phyloP scores from a whole-genome alignment of 2,888 invertebrate species.

The Stenotaenia linearis region DNA sequence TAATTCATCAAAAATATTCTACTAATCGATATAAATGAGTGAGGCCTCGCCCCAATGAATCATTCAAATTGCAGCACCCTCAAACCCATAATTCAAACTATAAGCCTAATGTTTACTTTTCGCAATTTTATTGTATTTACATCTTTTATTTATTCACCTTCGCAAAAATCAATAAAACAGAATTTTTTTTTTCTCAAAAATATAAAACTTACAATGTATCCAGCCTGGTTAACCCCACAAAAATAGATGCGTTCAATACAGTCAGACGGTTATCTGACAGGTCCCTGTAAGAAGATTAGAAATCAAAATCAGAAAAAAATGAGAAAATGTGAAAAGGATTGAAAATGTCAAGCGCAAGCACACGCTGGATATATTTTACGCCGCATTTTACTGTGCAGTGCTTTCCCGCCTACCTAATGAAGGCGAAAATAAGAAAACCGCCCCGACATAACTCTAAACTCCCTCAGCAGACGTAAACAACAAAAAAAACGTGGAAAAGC shows the following conservation, averaged over 20 bases:
- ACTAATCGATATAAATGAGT: neutral
- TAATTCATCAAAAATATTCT: neutral
- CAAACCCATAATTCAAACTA: neutral
- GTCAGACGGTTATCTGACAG: conserved; percentile 65
- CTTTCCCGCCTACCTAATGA: conserved; percentile 1
- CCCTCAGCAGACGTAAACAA: neutral
- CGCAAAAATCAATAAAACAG: neutral
- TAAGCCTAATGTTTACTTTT: neutral
- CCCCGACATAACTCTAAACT: neutral
- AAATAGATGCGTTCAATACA: conserved; percentile 62
- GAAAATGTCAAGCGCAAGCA: neutral
- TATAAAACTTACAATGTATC: conserved; percentile 58
- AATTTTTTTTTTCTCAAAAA: neutral
- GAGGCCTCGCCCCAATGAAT: conserved; percentile 3
- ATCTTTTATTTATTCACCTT: neutral
- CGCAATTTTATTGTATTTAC: too few species aligned
- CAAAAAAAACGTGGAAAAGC: neutral
- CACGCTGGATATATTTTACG: neutral
- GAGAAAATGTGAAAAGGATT: neutral
- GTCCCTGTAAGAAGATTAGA: conserved; percentile 42
- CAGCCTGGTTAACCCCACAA: conserved; percentile 61
- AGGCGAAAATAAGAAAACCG: conserved; percentile 3
- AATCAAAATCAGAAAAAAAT: conserved; percentile 10
- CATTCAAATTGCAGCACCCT: neutral
- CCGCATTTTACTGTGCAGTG: neutral